Evolutionary conservation across 2,888 invertebrate species (phyloP), one percentile per base, ranked within the genome.

Genomic region (Pyrochroa serraticornis): DNA sequence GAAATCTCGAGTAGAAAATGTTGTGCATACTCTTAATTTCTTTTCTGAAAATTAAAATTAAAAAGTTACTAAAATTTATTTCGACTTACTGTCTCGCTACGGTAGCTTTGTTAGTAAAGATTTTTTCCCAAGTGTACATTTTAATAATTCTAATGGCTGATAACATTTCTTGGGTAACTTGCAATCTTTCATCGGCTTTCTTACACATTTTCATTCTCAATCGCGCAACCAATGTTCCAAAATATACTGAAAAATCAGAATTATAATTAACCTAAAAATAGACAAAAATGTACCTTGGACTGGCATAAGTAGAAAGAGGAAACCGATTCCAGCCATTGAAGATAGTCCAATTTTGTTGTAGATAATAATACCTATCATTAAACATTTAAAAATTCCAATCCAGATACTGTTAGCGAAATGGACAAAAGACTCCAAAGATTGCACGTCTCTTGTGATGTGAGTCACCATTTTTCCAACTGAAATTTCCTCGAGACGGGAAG

Each of bases 361-460:
- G 84, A 93, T 88, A 57, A 95, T 85, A 74, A 86, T 88, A 1
- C 91, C 87, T 58, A 93, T 87, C 63, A 92, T 85, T 44, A 89
- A 77, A 0, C 93, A 90, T 69, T 94, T 91, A 12, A 93, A 73
- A 0, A 95, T 93, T 0, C 93, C 95, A 58, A 95, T 88, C 93
- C 95, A 94, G 9, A 95, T 81, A 75, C 93, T 95, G 79, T 95
- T 95, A 3, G 93, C 78, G 76, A 94, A 95, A 66, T 92, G 86
- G 35, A 92, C 83, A 7, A 91, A 91, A 71, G 91, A 84, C 76
- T 96, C 95, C 76, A 96, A 93, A 48, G 94, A 85, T 69, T 90
- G 89, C 63, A 95, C 91, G 77, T 97, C 97, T 75, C 95, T 96
- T 1, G 95, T 92, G 54, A 97, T 82, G n/a, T 95, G 83, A 73